Percentiles rank a stretch among this genome's conserved stretches.
Conservation (phyloP, 1,140 invertebrate genomes). For the Macrobrachium nipponense region DNA sequence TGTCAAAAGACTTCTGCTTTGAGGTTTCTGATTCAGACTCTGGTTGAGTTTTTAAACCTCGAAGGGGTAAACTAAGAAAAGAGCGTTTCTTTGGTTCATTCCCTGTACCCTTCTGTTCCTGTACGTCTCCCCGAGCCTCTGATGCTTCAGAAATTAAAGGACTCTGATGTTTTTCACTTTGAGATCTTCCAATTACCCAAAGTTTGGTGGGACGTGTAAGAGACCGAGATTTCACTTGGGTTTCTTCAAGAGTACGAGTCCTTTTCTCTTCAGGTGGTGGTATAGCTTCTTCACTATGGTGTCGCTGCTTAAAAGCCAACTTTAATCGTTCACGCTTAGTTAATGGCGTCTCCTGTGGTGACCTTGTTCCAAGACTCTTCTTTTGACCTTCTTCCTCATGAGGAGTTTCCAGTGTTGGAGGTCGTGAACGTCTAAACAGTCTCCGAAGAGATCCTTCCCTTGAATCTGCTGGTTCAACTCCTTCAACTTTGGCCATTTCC, state of each 20-base stretch:
- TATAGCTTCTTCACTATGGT: conserved; percentile 36
- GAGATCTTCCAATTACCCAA: conserved; percentile 44
- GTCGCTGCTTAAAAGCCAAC: conserved; percentile 30
- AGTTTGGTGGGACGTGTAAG: conserved; percentile 42
- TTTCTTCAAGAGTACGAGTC: conserved; percentile 4
- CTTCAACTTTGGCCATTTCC: conserved; percentile 19
- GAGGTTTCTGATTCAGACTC: conserved; percentile 9
- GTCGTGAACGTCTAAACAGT: conserved; percentile 28
- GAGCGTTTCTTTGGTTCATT: background rate
- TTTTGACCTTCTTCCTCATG: background rate
- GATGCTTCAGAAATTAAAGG: conserved; percentile 1
- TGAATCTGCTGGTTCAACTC: conserved; percentile 22
- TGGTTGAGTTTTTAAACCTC: conserved; percentile 8
- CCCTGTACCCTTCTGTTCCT: background rate
- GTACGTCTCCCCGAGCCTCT: background rate
- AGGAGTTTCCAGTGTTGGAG: background rate
- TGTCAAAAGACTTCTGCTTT: conserved; percentile 5
- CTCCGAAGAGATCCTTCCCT: conserved; percentile 39
- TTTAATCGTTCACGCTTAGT: conserved; percentile 15
- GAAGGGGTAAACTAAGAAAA: background rate
- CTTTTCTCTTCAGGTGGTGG: background rate
- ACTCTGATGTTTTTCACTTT: conserved; percentile 48
- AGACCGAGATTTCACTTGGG: conserved; percentile 31
- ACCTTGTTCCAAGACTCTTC: background rate
- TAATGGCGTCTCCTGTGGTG: conserved; percentile 3